phyloP scores from a whole-genome alignment of 2,113 vertebrate genomes.

The Callipepla californica region DNA sequence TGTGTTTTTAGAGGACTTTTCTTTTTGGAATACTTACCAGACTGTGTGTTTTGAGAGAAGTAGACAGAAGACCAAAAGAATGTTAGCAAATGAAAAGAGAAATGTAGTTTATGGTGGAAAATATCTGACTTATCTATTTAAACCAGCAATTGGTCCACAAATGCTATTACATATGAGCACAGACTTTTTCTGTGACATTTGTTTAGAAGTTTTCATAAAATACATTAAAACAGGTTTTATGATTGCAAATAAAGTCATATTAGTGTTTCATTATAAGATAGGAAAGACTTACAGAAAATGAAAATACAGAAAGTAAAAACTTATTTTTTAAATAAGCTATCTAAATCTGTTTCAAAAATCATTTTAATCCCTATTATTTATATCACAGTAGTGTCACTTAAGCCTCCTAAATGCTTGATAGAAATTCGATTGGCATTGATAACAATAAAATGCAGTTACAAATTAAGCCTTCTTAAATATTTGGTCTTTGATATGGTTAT shows the following conservation, averaged over 20 bases:
- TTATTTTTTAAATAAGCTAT: background rate
- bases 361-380: background rate
- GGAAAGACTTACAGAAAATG: background rate
- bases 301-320: background rate
- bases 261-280: background rate
- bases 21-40: background rate
- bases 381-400: background rate
- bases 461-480: conserved; percentile 74
- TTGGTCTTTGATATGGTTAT: conserved; percentile 79
- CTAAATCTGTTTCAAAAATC: background rate
- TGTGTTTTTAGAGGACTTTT: conserved; percentile 1
- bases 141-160: background rate
- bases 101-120: background rate
- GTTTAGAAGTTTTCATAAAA: background rate
- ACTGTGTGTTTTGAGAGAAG: background rate
- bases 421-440: background rate
- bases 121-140: background rate
- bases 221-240: background rate
- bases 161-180: background rate
- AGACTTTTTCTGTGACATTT: background rate
- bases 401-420: background rate
- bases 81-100: background rate
- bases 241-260: background rate
- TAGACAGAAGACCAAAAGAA: background rate
- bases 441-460: conserved; percentile 41